A percentile compares a stretch with the other conserved stretches of the same genome.
phyloP scores from a whole-genome alignment of 2,888 invertebrate species.

The Ptychoptera contaminata region DNA sequence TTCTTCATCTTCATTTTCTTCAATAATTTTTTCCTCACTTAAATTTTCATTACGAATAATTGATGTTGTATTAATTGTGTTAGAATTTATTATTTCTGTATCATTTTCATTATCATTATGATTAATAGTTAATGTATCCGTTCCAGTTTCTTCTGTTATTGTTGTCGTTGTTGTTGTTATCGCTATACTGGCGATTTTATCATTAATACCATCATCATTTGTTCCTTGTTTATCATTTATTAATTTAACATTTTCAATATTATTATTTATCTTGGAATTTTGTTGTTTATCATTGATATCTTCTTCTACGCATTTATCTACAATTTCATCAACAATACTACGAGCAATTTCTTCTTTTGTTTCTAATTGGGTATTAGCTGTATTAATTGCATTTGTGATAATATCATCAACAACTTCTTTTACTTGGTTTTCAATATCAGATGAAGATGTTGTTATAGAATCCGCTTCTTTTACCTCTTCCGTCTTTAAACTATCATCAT shows the following conservation, averaged over 20 bases:
- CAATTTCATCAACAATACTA: constrained; percentile 13
- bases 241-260: not conserved
- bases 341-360: constrained; percentile 11
- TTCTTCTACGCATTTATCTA: constrained; percentile 9
- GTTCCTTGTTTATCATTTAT: constrained; percentile 4
- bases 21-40: constrained; percentile 7
- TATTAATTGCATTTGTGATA: constrained; percentile 33
- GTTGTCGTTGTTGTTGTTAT: constrained; percentile 1
- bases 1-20: constrained; percentile 10
- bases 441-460: constrained; percentile 11
- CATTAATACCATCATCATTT: constrained; percentile 5
- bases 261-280: constrained; percentile 7
- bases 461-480: constrained; percentile 17
- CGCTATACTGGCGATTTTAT: not conserved
- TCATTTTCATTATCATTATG: not conserved
- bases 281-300: constrained; percentile 11
- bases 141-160: constrained; percentile 14
- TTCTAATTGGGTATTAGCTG: constrained; percentile 17
- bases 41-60: no score
- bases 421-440: constrained; percentile 21
- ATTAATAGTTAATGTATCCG: constrained; percentile 1
- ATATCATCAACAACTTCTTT: constrained; percentile 36
- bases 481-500: constrained; percentile 1
- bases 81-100: constrained; percentile 1
- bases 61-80: not conserved